Evolutionary conservation across 2,797 vertebrate genomes (phyloP).

Genomic region (Champsocephalus gunnari): DNA sequence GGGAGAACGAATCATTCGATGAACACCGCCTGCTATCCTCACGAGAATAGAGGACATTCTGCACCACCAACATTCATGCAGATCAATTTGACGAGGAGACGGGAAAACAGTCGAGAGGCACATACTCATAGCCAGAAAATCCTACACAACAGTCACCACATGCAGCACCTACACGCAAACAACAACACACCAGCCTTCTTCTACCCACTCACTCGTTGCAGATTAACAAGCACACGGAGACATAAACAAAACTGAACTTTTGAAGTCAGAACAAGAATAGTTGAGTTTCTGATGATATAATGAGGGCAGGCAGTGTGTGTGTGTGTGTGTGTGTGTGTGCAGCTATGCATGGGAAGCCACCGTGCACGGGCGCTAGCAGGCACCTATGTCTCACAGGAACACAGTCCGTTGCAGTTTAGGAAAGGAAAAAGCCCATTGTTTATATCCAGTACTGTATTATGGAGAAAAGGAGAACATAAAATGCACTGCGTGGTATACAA

Average conservation of each 20-base stretch:
- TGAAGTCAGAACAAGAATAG: slow-evolving; percentile 12
- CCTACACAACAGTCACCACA: slow-evolving; percentile 13
- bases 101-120: slow-evolving; percentile 48
- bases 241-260: slow-evolving; percentile 44
- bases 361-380: background rate
- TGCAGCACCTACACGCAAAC: slow-evolving; percentile 8
- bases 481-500: background rate
- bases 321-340: background rate
- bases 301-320: background rate
- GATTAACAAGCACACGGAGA: slow-evolving; percentile 41
- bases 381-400: too few species aligned
- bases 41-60: slow-evolving; percentile 34
- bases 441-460: background rate
- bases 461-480: background rate
- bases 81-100: slow-evolving; percentile 65
- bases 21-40: slow-evolving; percentile 39
- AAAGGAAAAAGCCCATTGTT: too few species aligned
- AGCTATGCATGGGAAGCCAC: too few species aligned
- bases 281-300: slow-evolving; percentile 13
- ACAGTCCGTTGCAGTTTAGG: too few species aligned
- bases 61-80: slow-evolving; percentile 48
- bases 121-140: slow-evolving; percentile 44
- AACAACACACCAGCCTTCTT: slow-evolving; percentile 23
- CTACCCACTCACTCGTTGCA: slow-evolving; percentile 41
- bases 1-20: slow-evolving; percentile 32